A percentile compares a stretch with the other conserved stretches of the same genome.
Conservation (phyloP, 2,888 invertebrate genomes). For the Nemoura dubitans region DNA sequence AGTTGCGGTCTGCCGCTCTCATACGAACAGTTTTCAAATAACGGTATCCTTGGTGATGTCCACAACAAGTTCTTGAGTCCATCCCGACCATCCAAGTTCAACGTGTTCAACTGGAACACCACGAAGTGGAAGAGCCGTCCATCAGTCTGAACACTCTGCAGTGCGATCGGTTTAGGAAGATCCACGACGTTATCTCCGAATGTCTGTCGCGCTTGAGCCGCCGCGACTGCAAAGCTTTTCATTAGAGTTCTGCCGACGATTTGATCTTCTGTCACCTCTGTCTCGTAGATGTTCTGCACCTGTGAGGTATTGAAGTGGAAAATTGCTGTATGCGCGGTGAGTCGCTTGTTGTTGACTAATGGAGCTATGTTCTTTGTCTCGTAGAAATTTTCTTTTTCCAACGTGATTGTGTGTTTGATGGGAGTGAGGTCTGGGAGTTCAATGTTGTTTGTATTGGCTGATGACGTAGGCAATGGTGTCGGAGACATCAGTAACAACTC, state of each 20-base stretch:
- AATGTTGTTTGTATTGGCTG: slow-evolving; percentile 63
- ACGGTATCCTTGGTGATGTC: slow-evolving; percentile 66
- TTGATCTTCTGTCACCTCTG: slow-evolving; percentile 73
- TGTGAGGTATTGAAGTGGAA: slow-evolving; percentile 72
- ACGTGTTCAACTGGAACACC: slow-evolving; percentile 83
- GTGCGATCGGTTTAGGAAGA: slow-evolving; percentile 78
- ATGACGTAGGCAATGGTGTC: slow-evolving; percentile 68
- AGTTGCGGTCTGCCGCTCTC: slow-evolving; percentile 71
- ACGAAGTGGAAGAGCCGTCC: slow-evolving; percentile 82
- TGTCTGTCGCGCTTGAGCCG: slow-evolving; percentile 76
- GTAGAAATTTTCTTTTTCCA: slow-evolving; percentile 73
- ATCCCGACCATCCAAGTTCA: slow-evolving; percentile 69
- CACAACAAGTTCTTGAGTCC: slow-evolving; percentile 84
- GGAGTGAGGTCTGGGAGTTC: slow-evolving; percentile 79
- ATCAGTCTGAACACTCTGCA: slow-evolving; percentile 86
- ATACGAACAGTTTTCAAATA: slow-evolving; percentile 74
- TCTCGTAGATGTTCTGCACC: slow-evolving; percentile 75
- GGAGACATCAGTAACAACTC: slow-evolving; percentile 74
- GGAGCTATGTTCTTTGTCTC: slow-evolving; percentile 69
- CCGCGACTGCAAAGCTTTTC: slow-evolving; percentile 80
- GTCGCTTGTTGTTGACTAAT: slow-evolving; percentile 13
- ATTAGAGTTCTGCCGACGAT: slow-evolving; percentile 74
- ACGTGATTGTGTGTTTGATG: slow-evolving; percentile 74
- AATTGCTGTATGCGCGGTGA: slow-evolving; percentile 78
- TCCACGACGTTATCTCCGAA: slow-evolving; percentile 72